Evolutionary conservation across 2,888 invertebrate species (phyloP).

Genomic region (Rutpela maculata): DNA sequence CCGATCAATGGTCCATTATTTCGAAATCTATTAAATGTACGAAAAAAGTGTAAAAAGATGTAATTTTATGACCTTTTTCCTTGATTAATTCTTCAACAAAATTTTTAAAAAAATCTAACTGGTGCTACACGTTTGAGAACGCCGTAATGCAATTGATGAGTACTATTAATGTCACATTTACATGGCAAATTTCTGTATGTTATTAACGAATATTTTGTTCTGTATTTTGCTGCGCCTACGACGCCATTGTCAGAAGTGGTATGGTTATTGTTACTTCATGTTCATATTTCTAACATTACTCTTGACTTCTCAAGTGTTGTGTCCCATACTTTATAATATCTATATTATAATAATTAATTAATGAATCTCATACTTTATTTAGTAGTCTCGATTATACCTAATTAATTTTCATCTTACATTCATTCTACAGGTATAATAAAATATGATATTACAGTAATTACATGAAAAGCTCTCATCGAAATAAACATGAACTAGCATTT

Average conservation of each 20-base stretch:
- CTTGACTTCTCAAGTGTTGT: conserved; percentile 2
- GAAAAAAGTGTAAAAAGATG: too few relatives aligned
- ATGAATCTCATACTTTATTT: conserved; percentile 13
- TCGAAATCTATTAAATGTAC: too few relatives aligned
- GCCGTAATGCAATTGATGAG: too few relatives aligned
- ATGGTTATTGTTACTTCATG: background rate
- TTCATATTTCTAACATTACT: background rate
- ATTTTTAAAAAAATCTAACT: too few relatives aligned
- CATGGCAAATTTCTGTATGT: too few relatives aligned
- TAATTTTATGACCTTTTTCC: too few relatives aligned
- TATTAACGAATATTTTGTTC: too few relatives aligned
- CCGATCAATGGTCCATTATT: too few relatives aligned
- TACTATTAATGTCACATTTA: too few relatives aligned
- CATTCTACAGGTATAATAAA: conserved; percentile 29
- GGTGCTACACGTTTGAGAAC: too few relatives aligned
- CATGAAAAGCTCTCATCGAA: conserved; percentile 27
- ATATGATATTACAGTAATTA: conserved; percentile 24
- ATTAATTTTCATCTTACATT: conserved; percentile 23
- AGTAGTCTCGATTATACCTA: conserved; percentile 12
- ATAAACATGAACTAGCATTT: conserved; percentile 28
- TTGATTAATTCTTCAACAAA: too few relatives aligned
- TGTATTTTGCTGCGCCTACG: too few relatives aligned
- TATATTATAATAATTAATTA: conserved; percentile 7
- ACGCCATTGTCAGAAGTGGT: background rate
- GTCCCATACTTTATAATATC: conserved; percentile 27